Evolutionary conservation across 2,113 vertebrate species (phyloP), one percentile per base, ranked within the genome.

Genomic region (Phaethornis superciliosus): DNA sequence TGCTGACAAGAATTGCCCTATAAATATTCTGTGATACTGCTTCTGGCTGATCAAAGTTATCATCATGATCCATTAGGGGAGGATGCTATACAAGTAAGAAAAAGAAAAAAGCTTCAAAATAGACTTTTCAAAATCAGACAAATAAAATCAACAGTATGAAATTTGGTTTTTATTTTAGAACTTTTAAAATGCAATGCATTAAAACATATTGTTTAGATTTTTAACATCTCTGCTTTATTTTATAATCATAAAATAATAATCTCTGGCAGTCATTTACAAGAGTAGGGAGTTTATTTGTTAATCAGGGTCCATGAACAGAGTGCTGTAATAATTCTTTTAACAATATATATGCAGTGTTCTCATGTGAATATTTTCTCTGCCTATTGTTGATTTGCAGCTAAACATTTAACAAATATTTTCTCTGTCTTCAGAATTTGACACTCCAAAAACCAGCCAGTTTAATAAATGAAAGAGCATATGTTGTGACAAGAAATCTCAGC

Each of bases 131-230:
- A 24, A 65, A 65, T 65, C 64, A 81, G 49, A 60, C 28, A 68
- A 68, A 67, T 69, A 40, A 40, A 40, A 40, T 12, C 40, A 40
- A 71, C 2, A 28, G 9, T 37, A 35, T 0, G 1, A 10, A 62
- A 58, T 62, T 75, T 82, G 18, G 8, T 91, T 92, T 95, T 95
- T 94, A 92, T 82, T 94, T 71, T 33, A 75, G 75, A 90, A 63
- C 12, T n/a, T 76, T 55, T 26, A 13, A 67, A 88, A 92, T 93
- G 11, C 42, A 80, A 68, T 51, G 20, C 28, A 44, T 69, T 68
- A 86, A 52, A 76, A 90, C 9, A 64, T 23, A 75, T 7, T 14
- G 37, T 52, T 28, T 67, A 83, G 15, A 77, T 46, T 32, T 84
- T 75, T 14, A 24, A 76, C 60, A 62, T 46, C 62, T 56, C 33